Evolutionary conservation across 2,888 invertebrate species (phyloP).

Genomic region (Drosophila lutescens): DNA sequence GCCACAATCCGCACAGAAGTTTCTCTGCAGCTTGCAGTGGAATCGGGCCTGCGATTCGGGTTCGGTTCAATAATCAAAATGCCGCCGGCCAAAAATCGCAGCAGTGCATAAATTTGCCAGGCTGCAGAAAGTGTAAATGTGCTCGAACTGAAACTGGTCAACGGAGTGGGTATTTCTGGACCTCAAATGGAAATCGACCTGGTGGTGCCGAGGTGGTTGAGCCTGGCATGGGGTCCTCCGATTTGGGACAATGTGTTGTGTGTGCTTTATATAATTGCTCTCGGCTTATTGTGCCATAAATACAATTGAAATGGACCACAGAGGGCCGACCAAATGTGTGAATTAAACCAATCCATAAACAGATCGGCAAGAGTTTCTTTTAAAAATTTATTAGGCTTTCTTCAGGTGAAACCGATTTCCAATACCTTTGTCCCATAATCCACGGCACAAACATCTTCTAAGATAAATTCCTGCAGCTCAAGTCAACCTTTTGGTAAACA

Average conservation of each 20-base stretch:
- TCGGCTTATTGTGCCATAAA: slow-evolving; percentile 31
- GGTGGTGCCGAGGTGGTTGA: slow-evolving; percentile 6
- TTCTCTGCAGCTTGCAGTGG: slow-evolving; percentile 23
- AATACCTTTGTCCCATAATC: background rate
- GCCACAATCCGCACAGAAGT: slow-evolving; percentile 47
- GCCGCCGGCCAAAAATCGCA: slow-evolving; percentile 67
- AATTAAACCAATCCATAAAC: slow-evolving; percentile 14
- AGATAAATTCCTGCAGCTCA: slow-evolving; percentile 8
- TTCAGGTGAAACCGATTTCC: too few species aligned
- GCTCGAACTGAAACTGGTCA: too few species aligned
- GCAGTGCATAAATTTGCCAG: slow-evolving; percentile 61
- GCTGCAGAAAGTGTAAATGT: slow-evolving; percentile 28
- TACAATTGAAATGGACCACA: slow-evolving; percentile 19
- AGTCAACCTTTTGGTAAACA: slow-evolving; percentile 17
- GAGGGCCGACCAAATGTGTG: slow-evolving; percentile 22
- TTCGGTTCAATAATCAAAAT: slow-evolving; percentile 67
- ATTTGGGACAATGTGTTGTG: slow-evolving; percentile 36
- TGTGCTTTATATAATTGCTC: slow-evolving; percentile 34
- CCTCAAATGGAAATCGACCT: background rate
- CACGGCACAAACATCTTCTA: slow-evolving; percentile 5
- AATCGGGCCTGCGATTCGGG: slow-evolving; percentile 34
- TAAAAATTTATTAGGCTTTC: background rate
- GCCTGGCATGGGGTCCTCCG: slow-evolving; percentile 32
- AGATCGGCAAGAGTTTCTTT: slow-evolving; percentile 11
- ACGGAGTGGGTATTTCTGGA: too few species aligned